These are phyloP conservation scores for Acleris emargana DNA, from an alignment of 2,888 invertebrate genomes.

Conservation along the genomic window DNA sequence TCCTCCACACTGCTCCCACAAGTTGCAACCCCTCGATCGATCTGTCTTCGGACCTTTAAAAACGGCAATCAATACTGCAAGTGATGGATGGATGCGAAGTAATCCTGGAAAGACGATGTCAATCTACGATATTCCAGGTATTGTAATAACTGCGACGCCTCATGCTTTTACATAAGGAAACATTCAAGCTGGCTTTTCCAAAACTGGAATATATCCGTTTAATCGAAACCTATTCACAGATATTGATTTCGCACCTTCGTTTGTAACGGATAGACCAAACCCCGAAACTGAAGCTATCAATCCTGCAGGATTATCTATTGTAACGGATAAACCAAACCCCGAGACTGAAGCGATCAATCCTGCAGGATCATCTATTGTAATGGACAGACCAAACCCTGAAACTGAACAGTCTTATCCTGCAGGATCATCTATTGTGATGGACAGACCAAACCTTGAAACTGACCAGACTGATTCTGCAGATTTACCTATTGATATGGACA, in stretches of 20 bases:
- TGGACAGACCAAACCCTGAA: not conserved
- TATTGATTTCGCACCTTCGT: slow-evolving; percentile 45
- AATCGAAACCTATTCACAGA: slow-evolving; percentile 46
- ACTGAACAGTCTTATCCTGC: not conserved
- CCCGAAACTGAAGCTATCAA: not conserved
- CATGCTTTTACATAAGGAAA: slow-evolving; percentile 43
- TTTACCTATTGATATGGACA: too few relatives aligned
- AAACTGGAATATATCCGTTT: slow-evolving; percentile 45
- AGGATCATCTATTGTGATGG: too few relatives aligned
- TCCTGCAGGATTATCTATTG: not conserved
- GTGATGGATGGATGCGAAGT: slow-evolving; percentile 47
- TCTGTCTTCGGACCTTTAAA: slow-evolving; percentile 47
- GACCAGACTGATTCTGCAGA: not conserved
- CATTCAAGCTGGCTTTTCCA: slow-evolving; percentile 45
- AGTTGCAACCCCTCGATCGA: slow-evolving; percentile 48
- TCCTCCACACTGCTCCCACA: too few relatives aligned
- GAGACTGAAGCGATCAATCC: not conserved
- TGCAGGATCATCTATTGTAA: too few relatives aligned
- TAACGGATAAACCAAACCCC: not conserved
- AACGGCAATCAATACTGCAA: slow-evolving; percentile 44
- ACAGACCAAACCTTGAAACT: not conserved
- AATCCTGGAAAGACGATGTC: slow-evolving; percentile 48
- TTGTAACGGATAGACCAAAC: slow-evolving; percentile 46
- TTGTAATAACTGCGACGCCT: slow-evolving; percentile 43
- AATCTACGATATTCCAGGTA: slow-evolving; percentile 49